Base-by-base conservation (phyloP, 2,113 vertebrate species). In the Thomomys bottae region DNA sequence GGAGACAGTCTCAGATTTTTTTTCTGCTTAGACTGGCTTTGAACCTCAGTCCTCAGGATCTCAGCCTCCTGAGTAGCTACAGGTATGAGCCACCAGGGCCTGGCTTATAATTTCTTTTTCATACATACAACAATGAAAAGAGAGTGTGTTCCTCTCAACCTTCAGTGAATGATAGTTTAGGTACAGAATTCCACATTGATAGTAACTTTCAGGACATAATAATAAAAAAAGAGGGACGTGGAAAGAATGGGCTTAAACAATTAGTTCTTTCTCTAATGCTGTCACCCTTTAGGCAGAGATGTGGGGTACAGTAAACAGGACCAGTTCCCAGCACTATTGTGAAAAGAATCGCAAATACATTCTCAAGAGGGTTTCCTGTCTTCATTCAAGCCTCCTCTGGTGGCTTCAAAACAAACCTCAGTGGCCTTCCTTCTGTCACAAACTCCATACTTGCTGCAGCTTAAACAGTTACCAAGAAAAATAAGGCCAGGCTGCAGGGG, bases 191-290 rank as follows among this genome's bases (percentile, higher is more conserved):
- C 63, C 57, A 24, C 24, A 12, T 54, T 40, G 42, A 42, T 24
- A 61, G 28, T 91, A 36, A 42, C 24, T 91, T 88, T 82, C 8
- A 45, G 71, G 23, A 79, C 10, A 94, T 89, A 83, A 8, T 20
- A 73, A 32, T 61, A n/a, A 26, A 32, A 17, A 45, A 64, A 63
- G 20, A 72, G 61, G 30, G 11, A 77, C 34, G 12, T 23, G 71
- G 68, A 64, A 70, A 85, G 42, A 70, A 64, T 40, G 32, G 18
- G 26, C 45, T 94, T 49, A 59, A 38, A 59, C 36, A 82, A 86
- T 59, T n/a, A n/a, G n/a, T n/a, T n/a, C 10, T 23, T 20, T 72
- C 8, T n/a, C 9, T 64, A 64, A 64, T 64, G 38, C 10, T n/a
- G 26, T 71, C 34, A 38, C 32, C 8, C 59, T n/a, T 18, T 12